Base-by-base conservation (phyloP, 2,888 invertebrate genomes). In the Colostygia pectinataria region DNA sequence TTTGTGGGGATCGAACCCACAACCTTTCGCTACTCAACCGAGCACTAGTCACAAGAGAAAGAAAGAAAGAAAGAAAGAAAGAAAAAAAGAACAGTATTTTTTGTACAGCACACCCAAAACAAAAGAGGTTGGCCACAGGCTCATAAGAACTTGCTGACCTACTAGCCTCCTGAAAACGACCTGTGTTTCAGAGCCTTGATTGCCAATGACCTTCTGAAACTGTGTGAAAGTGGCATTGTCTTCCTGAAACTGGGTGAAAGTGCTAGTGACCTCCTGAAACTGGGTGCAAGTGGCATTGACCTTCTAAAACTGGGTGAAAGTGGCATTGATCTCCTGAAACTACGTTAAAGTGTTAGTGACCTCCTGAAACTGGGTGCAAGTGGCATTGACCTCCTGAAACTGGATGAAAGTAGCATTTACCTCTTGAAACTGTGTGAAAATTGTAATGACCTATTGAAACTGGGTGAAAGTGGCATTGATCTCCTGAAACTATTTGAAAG, bases 151-250 rank as follows among this genome's bases (percentile, higher is more conserved):
- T n/a, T n/a, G n/a, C n/a, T n/a, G n/a, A n/a, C n/a, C 18, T 18
- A 18, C 18, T 3, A 18, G 18, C 4, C 4, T 5, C 20, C 6
- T 20, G 20, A 20, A 20, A 20, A 6, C 20, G 20, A 20, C 20
- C 20, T 20, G 4, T 1, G 20, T 6, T 20, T 20, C 20, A 20
- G 20, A 2, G 6, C n/a, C n/a, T 1, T 4, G 23, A 12, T 9
- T 34, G 6, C 12, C 23, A 23, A 15, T 44, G 29, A 34, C 42
- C 42, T 25, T 4, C 4, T 13, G 38, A 32, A 83, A 86, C 76
- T 85, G 79, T 83, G 80, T 79, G 77, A 82, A 78, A 83, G 87
- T 86, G n/a, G n/a, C n/a, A n/a, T n/a, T n/a, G n/a, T n/a, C n/a
- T n/a, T n/a, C n/a, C n/a, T n/a, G n/a, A n/a, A n/a, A n/a, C n/a